Base-by-base conservation (phyloP, 2,888 invertebrate genomes). In the Cyclophora albipunctata region DNA sequence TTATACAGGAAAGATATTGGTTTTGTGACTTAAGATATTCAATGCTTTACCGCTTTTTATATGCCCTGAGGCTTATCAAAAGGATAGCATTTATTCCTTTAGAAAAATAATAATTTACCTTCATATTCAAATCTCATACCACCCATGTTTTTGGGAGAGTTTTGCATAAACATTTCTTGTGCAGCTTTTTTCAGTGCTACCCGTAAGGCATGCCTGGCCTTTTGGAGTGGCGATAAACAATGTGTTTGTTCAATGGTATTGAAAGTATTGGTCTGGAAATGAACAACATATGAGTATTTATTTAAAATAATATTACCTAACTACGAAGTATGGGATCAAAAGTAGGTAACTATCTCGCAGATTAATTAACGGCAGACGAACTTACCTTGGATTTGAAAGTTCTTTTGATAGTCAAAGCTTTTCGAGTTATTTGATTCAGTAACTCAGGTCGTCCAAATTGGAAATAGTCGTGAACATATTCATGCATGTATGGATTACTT, bases 381-480 rank as follows among this genome's bases (percentile, higher is more conserved):
- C 46, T 5, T 45, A 83, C 86, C 81, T 80, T 85, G 0, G 77
- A 64, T 59, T 82, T 87, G 49, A 78, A 76, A 57, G 57, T 73
- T 62, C 78, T 78, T 66, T 82, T 85, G 62, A 86, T 73, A 46
- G 81, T 77, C 48, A 86, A 69, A 7, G 84, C 79, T 71, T 91
- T 91, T 48, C 91, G 78, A 45, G 89, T 89, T 34, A 91, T 91
- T 71, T 87, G 87, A 53, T 86, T 81, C 6, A 91, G 64, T 49
- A 91, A 67, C 53, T 91, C 91, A 0, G 86, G 79, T 52, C 90
- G 83, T 40, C 89, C 90, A 45, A 73, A 82, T 62, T 90, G 89
- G 63, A 91, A 91, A 62, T 84, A 82, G 54, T 91, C 91, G 59
- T 91, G 91, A 35, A 90, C 75, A 73, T 91, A 91, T 60, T 91